phyloP scores from a whole-genome alignment of 2,113 vertebrate species.

The Charadrius vociferus region DNA sequence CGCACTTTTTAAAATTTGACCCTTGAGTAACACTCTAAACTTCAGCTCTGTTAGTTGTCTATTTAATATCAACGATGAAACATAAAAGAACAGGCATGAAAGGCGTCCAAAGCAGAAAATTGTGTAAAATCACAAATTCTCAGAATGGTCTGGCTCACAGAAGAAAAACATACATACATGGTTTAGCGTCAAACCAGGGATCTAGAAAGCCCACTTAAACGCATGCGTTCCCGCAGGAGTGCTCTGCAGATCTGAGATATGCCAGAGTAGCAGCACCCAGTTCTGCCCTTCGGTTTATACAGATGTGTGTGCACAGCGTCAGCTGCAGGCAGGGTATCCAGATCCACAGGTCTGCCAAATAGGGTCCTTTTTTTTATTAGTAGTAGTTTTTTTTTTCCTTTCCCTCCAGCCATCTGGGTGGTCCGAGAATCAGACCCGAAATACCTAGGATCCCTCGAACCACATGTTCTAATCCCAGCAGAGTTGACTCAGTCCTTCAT shows the following conservation, averaged over 20 bases:
- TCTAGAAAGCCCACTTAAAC: not conserved
- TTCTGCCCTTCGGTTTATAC: slow-evolving; percentile 2
- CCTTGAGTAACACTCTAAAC: not conserved
- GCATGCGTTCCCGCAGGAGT: fast-evolving
- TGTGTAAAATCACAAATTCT: slow-evolving; percentile 41
- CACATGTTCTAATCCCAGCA: slow-evolving; percentile 64
- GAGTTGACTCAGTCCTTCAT: slow-evolving; percentile 66
- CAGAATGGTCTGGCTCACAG: slow-evolving; percentile 12
- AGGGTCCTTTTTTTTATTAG: not conserved
- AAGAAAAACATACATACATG: not conserved
- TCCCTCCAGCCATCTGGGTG: slow-evolving; percentile 51
- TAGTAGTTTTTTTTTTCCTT: not conserved
- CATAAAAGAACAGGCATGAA: slow-evolving; percentile 19
- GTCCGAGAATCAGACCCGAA: slow-evolving; percentile 44
- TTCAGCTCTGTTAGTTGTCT: slow-evolving; percentile 18
- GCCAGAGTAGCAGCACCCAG: slow-evolving; percentile 22
- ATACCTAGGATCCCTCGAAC: slow-evolving; percentile 58
- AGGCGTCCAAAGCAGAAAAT: not conserved
- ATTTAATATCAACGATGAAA: slow-evolving; percentile 2
- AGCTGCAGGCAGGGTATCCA: slow-evolving; percentile 9
- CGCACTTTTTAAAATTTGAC: not conserved
- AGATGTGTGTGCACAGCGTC: not conserved
- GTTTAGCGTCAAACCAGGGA: slow-evolving; percentile 23
- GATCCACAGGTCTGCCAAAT: slow-evolving; percentile 23
- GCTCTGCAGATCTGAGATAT: not conserved